These are phyloP conservation scores for Potorous gilbertii DNA, from an alignment of 2,797 vertebrate species.

Conservation along the genomic window DNA sequence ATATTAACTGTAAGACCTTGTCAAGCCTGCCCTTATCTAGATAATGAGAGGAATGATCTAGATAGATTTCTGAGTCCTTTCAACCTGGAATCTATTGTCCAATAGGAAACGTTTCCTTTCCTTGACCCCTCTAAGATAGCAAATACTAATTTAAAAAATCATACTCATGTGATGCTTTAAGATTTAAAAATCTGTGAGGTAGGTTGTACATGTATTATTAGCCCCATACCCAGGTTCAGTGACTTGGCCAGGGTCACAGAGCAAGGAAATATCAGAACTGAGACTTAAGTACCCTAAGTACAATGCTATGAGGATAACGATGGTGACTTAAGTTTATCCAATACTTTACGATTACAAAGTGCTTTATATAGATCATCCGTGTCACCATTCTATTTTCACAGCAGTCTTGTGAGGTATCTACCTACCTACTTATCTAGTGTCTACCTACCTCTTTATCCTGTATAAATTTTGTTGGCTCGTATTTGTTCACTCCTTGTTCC, in stretches of 20 bases:
- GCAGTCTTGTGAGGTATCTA: neutral
- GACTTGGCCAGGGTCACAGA: neutral
- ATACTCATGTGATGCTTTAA: neutral
- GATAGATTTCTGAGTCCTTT: neutral
- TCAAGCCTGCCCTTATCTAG: neutral
- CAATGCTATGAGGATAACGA: neutral
- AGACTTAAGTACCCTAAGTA: neutral
- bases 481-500: neutral
- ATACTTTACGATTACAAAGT: neutral
- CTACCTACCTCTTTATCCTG: neutral
- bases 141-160: neutral
- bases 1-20: neutral
- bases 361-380: neutral
- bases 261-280: neutral
- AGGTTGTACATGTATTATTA: neutral
- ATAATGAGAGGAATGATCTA: neutral
- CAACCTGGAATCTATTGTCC: neutral
- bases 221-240: neutral
- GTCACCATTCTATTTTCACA: neutral
- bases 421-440: neutral
- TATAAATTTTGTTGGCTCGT: neutral
- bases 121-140: neutral
- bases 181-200: neutral
- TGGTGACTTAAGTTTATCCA: neutral
- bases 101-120: neutral